Evolutionary conservation across 30 jellyfish, hydroid and myxozoan genomes (phyloP).

Genomic region (Catostylus mosaicus): DNA sequence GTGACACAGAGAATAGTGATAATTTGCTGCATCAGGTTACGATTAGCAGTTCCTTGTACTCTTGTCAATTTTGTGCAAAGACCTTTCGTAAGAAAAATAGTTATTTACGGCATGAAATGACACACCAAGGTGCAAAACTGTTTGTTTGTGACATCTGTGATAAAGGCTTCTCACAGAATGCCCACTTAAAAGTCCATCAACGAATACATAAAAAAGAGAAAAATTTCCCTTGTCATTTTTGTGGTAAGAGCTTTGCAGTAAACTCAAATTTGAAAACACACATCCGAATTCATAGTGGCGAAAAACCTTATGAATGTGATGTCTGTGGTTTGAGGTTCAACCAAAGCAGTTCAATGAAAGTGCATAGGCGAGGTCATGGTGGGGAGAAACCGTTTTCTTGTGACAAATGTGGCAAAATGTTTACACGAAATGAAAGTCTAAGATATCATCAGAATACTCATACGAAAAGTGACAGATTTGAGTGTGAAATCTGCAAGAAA

Average conservation of each 20-base stretch:
- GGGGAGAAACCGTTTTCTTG: constrained; percentile 48
- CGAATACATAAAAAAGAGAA: constrained; percentile 32
- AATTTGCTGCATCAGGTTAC: background rate
- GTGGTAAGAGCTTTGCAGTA: constrained; percentile 25
- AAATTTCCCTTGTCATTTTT: constrained; percentile 16
- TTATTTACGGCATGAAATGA: background rate
- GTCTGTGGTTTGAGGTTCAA: constrained; percentile 23
- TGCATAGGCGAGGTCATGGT: constrained; percentile 27
- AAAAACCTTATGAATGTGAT: constrained; percentile 33
- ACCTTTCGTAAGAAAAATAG: background rate
- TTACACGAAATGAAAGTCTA: background rate
- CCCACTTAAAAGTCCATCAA: constrained; percentile 1
- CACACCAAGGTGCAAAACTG: constrained; percentile 39
- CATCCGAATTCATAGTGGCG: constrained; percentile 12
- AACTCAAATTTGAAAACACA: constrained; percentile 20
- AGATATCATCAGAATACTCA: constrained; percentile 31
- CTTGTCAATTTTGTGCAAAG: constrained; percentile 9
- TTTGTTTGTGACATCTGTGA: constrained; percentile 26
- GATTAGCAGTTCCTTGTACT: background rate
- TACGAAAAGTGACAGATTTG: constrained; percentile 8
- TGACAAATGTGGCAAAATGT: constrained; percentile 19
- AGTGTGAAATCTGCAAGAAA: constrained; percentile 27
- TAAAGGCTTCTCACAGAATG: constrained; percentile 18
- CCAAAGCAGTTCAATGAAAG: background rate
- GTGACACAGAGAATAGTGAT: background rate